Conservation (phyloP, 2,113 vertebrate genomes). For the Morphnarchus princeps region DNA sequence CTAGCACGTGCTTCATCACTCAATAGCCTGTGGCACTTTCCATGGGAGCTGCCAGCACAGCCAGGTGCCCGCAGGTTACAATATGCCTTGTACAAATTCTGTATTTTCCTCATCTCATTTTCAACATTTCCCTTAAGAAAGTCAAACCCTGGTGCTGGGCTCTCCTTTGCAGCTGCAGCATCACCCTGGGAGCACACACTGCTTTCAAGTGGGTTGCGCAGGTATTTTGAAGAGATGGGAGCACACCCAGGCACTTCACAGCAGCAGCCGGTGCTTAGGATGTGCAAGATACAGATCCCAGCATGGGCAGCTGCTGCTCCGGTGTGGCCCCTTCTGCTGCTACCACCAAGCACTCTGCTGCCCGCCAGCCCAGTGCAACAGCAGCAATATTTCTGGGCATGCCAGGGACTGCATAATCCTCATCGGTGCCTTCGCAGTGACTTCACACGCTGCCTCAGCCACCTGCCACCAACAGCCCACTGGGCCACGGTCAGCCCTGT, state of each 20-base stretch:
- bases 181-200: not conserved
- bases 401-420: not conserved
- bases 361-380: accelerated
- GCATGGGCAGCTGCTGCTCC: not conserved
- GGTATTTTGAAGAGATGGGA: not conserved
- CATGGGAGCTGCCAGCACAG: not conserved
- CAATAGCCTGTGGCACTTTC: not conserved
- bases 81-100: not conserved
- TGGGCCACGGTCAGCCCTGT: too few species aligned
- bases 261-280: not conserved
- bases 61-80: not conserved
- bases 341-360: not conserved
- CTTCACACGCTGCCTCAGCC: not conserved
- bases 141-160: not conserved
- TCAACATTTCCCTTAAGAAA: not conserved
- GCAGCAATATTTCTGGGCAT: not conserved
- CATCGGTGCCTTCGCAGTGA: not conserved
- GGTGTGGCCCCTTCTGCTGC: not conserved
- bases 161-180: not conserved
- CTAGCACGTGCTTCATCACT: accelerated
- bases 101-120: not conserved
- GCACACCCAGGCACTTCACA: not conserved
- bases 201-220: not conserved
- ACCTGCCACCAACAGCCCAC: not conserved
- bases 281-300: not conserved